Evolutionary conservation across 2,113 vertebrate genomes (phyloP), one percentile per base, ranked within the genome.

Genomic region (Actenoides hombroni): DNA sequence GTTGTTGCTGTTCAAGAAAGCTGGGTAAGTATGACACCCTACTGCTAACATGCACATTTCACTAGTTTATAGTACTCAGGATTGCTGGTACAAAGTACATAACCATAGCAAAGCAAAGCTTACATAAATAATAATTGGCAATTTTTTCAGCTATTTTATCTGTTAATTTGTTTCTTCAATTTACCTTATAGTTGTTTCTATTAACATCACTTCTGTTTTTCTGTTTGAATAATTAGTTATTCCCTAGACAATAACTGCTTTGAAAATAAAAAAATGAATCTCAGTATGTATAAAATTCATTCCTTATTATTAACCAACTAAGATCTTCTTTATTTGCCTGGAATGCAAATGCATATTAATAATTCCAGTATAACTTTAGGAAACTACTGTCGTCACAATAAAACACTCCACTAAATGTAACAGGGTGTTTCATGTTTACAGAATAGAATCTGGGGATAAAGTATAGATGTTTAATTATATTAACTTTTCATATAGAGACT

Each of bases 191-290:
- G 61, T 77, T 61, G 37, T 63, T 86, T 20, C 16, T 92, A 39
- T 86, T 90, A 84, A 53, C 49, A 54, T 73, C 11, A 35, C 35
- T 92, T 86, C 28, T 74, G 14, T 16, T 80, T 87, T 91, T 49
- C 46, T 63, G 25, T 49, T 60, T 83, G 54, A 92, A 78, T 91
- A 51, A 86, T 75, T 95, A 83, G 15, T 78, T 91, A 70, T 92
- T 94, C 88, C 85, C 68, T 70, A 70, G 64, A 67, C 67, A 83
- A 80, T 88, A 44, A 59, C 24, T 1, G 9, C 60, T 83, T 90
- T 90, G 63, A 96, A 97, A 90, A 67, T 51, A 91, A 93, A 93
- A 93, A 90, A 81, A 5, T 37, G 42, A 64, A 23, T 75, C 35
- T 86, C 29, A n/a, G n/a, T 49, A 26, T 87, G 35, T 70, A 59